Evolutionary conservation across 2,113 vertebrate genomes (phyloP).

Genomic region (Cavia aperea): DNA sequence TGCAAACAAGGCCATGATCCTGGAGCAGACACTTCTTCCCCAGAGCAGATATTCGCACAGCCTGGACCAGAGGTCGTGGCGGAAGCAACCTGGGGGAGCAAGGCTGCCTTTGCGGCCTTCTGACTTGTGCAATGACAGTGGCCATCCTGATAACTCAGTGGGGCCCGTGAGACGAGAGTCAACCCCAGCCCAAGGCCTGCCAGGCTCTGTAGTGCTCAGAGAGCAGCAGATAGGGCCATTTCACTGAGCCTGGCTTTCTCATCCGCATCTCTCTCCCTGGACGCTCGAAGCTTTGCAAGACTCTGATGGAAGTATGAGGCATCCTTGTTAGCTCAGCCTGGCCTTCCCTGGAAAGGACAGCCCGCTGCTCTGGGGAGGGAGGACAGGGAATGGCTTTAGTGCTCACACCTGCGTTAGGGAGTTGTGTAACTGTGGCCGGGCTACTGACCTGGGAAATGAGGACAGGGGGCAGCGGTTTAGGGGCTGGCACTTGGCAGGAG

Average conservation of each 20-base stretch:
- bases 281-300: not conserved
- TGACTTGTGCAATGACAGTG: not conserved
- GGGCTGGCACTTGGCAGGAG: not conserved
- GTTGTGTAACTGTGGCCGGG: not conserved
- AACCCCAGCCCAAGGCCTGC: not conserved
- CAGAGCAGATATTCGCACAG: not conserved
- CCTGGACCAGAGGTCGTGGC: not conserved
- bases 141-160: not conserved
- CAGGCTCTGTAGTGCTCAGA: not conserved
- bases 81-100: not conserved
- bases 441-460: not conserved
- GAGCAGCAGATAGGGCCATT: not conserved
- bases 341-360: not conserved
- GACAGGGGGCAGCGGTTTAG: not conserved
- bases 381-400: not conserved
- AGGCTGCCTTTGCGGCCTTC: not conserved
- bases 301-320: not conserved
- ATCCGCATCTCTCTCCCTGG: not conserved
- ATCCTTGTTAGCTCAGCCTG: not conserved
- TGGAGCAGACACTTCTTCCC: not conserved
- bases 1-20: not conserved
- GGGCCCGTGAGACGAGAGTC: not conserved
- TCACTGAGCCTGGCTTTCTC: not conserved
- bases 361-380: not conserved
- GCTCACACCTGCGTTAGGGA: not conserved